These are phyloP conservation scores for Petrocephalus microphthalmus DNA, from an alignment of 2,113 vertebrate genomes.

Conservation along the genomic window DNA sequence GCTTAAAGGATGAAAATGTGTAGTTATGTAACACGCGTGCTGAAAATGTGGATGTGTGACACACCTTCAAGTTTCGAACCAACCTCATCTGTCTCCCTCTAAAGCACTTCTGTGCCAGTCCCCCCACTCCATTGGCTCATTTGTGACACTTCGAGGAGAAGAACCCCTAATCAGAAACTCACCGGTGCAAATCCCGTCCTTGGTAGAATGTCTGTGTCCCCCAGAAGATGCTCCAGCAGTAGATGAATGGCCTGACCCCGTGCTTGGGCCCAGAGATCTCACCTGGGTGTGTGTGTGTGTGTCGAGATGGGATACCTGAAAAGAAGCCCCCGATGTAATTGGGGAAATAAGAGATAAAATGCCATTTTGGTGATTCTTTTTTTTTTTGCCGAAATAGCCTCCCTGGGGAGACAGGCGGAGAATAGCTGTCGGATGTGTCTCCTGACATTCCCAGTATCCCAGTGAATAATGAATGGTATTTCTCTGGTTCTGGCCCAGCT, in stretches of 20 bases:
- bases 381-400: conserved; percentile 6
- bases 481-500: conserved; percentile 6
- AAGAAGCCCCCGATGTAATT: neutral
- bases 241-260: neutral
- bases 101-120: conserved; percentile 25
- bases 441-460: conserved; percentile 35
- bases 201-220: neutral
- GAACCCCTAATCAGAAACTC: neutral
- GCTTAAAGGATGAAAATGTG: neutral
- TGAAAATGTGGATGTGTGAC: neutral
- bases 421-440: conserved; percentile 37
- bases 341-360: neutral
- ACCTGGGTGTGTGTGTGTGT: neutral
- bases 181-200: neutral
- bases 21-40: neutral
- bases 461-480: conserved; percentile 41
- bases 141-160: neutral
- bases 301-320: neutral
- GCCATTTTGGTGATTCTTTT: neutral
- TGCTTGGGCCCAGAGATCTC: neutral
- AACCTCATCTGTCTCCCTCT: neutral
- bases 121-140: neutral
- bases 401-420: conserved; percentile 26
- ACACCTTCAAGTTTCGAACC: neutral
- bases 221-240: neutral